Evolutionary conservation across 1,140 invertebrate species (phyloP).

Genomic region (Palaemon carinicauda): DNA sequence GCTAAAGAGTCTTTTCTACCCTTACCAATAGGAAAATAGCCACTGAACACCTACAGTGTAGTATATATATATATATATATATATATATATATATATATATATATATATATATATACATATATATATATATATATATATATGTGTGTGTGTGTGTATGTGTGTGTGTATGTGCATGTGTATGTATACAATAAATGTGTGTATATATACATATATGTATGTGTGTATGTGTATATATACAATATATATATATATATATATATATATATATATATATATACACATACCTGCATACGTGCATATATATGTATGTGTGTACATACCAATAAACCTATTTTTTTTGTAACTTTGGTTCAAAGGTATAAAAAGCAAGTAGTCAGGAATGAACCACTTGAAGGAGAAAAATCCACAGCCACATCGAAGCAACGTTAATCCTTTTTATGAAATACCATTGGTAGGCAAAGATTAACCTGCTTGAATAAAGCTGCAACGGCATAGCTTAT

Average conservation of each 20-base stretch:
- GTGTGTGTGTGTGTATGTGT: not conserved
- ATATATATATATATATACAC: not conserved
- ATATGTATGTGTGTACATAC: not conserved
- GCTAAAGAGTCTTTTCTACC: no score
- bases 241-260: not conserved
- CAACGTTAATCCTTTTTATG: no score
- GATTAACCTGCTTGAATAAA: no score
- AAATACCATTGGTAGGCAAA: no score
- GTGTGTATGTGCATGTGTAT: not conserved
- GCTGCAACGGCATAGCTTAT: no score
- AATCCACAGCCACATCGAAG: no score
- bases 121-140: not conserved
- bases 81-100: slow-evolving; percentile 4
- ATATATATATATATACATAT: not conserved
- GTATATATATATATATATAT: not conserved
- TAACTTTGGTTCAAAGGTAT: no score
- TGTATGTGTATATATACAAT: not conserved
- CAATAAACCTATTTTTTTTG: not conserved
- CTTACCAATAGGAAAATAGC: no score
- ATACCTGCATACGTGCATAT: not conserved
- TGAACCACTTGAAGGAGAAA: no score
- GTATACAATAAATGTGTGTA: not conserved
- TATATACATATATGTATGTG: not conserved
- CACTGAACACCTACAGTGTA: no score
- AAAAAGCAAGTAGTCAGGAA: no score